A percentile compares a stretch with the other conserved stretches of the same genome.
Evolutionary conservation across 92 coral and sea anemone genomes (phyloP).

Genomic region (Epizoanthus illoricatus): DNA sequence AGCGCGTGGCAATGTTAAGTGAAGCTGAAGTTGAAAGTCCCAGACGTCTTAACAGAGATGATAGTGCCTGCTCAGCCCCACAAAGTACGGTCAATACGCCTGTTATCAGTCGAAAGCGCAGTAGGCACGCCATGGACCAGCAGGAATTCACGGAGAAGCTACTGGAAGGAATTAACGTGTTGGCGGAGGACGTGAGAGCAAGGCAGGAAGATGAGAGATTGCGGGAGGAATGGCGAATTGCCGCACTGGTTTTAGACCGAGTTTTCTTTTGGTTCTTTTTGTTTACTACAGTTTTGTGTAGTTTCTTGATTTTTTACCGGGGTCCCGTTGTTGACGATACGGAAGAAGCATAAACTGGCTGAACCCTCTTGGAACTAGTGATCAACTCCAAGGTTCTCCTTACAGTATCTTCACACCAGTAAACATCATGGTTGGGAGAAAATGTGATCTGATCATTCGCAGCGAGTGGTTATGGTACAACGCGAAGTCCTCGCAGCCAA

Average conservation of each 20-base stretch:
- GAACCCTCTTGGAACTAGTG: no score
- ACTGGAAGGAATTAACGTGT: constrained; percentile 71
- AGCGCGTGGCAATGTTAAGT: constrained; percentile 46
- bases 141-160: constrained; percentile 74
- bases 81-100: constrained; percentile 79
- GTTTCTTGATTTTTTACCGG: constrained; percentile 74
- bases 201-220: constrained; percentile 81
- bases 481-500: no score
- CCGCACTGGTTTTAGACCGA: constrained; percentile 81
- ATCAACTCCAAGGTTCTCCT: no score
- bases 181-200: constrained; percentile 84
- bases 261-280: constrained; percentile 85
- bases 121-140: constrained; percentile 53
- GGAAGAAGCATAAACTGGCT: background rate
- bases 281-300: constrained; percentile 51
- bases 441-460: no score
- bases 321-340: constrained; percentile 57
- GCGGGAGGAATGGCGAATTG: constrained; percentile 87
- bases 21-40: constrained; percentile 54
- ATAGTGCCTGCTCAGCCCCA: constrained; percentile 52
- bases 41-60: constrained; percentile 44
- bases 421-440: no score
- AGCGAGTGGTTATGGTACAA: no score
- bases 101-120: constrained; percentile 61
- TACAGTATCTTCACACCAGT: no score